Evolutionary conservation across 1,140 invertebrate species (phyloP), one percentile per base, ranked within the genome.

Genomic region (Monochamus saltuarius): DNA sequence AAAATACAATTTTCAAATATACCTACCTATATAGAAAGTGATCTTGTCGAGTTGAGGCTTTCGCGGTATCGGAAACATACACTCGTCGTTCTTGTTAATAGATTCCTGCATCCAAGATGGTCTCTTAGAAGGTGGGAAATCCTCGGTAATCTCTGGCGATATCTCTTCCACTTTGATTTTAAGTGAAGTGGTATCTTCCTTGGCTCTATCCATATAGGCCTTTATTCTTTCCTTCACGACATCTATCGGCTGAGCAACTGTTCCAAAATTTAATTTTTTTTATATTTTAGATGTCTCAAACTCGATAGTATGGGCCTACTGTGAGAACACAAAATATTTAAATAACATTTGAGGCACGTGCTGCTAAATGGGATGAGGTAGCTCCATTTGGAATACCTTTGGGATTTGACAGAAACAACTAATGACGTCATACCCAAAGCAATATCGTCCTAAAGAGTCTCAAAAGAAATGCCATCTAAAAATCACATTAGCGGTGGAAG

Each of bases 21-120:
- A 29, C 22, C 22, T 37, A 62, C 64, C 64, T 36, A 56, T 55
- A 29, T 62, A 65, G 42, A 62, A 65, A 10, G 49, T 59, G 9
- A 62, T 39, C 11, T 45, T 50, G 4, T 57, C 60, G n/a, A 51
- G 43, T 35, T 56, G 35, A 16, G 38, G 52, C 46, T 62, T 65
- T 11, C 50, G 39, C 4, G 64, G 64, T 35, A 65, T 56, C 2
- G 59, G 56, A 45, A 55, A 65, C 36, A 51, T 49, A 35, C 64
- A 69, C 1, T 60, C 35, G 13, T 66, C 64, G 8, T 49, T 22
- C 38, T 64, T 66, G 4, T 45, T 22, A 7, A 64, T 13, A 13
- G 22, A 1, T 6, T 64, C 61, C 49, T 22, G 22, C 7, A 66
- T 10, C 50, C 53, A 61, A 0, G 64, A 66, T 22, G 64, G 64